Base-by-base conservation (phyloP, 1,140 invertebrate species). In the Brachionus plicatilis region DNA sequence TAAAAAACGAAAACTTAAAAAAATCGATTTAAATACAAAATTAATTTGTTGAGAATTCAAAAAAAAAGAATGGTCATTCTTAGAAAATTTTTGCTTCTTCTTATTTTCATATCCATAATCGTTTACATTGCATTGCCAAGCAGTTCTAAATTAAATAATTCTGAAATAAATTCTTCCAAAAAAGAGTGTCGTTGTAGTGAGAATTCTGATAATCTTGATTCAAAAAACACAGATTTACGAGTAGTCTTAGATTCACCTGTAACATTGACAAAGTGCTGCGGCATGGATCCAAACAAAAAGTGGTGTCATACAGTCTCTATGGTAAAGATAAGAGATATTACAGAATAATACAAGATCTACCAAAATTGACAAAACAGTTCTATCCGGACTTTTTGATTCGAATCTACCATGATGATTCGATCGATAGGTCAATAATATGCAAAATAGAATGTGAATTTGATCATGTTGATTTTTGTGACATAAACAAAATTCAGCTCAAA, bases 401-500 rank as follows among this genome's bases (percentile, higher is more conserved):
- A 82, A 47, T 82, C 2, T 82, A 82, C 27, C 78, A 82, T 27
- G 78, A 82, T 43, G 50, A 29, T 37, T 82, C 78, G 17, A 56
- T 82, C 7, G 24, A 82, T 3, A 37, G 29, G 24, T 24, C 45
- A 6, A 20, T 45, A 43, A 66, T 82, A 9, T 60, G 78, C 56
- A 14, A 50, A 37, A 11, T 60, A 9, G 78, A 82, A 33, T 60
- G 78, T 60, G 1, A 14, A 4, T 11, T 24, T 8, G 12, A 27
- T 24, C 53, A 82, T 60, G 43, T 66, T 65, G 50, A 60, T 60
- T 82, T 82, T 29, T 82, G 78, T 45, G 37, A 60, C 27, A 56
- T 56, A 8, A 11, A 41, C 27, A 11, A 47, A 47, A 47, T 47
- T 47, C 50, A 27, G 11, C 12, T 53, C 5, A 11, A 14, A 9